phyloP scores from a whole-genome alignment of 2,797 vertebrate species.

The Eupleurogrammus muticus region DNA sequence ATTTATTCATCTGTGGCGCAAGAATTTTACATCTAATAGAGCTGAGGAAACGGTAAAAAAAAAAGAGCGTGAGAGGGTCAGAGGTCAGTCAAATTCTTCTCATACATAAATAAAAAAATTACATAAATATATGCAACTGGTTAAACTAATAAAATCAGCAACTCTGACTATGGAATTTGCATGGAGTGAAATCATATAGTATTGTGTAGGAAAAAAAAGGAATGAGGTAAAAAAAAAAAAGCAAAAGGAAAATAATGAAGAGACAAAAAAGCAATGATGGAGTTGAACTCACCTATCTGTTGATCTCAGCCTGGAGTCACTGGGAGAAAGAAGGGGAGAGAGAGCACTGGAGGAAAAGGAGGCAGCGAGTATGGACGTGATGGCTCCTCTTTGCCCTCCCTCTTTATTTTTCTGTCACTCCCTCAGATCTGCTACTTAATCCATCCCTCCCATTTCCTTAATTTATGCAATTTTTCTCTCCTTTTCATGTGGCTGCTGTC shows the following conservation, averaged over 20 bases:
- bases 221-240: neutral
- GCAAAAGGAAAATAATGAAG: neutral
- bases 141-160: neutral
- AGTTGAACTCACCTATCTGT: constrained; percentile 69
- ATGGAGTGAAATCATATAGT: neutral
- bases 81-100: constrained; percentile 8
- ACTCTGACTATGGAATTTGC: neutral
- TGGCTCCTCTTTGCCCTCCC: constrained; percentile 76
- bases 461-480: constrained; percentile 38
- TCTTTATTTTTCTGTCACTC: constrained; percentile 74
- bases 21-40: neutral
- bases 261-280: constrained; percentile 6
- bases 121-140: neutral
- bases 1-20: constrained; percentile 30
- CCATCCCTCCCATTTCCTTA: constrained; percentile 68
- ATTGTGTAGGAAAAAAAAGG: neutral
- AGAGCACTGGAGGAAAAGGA: constrained; percentile 59
- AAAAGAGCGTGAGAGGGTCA: constrained; percentile 10
- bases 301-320: constrained; percentile 69
- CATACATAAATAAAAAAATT: neutral
- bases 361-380: constrained; percentile 63
- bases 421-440: constrained; percentile 65
- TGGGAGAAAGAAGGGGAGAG: constrained; percentile 60
- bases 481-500: constrained; percentile 30
- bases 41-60: constrained; percentile 18